These are phyloP conservation scores for Plutomurus gul DNA, from an alignment of 1,140 invertebrate species.

Conservation along the genomic window DNA sequence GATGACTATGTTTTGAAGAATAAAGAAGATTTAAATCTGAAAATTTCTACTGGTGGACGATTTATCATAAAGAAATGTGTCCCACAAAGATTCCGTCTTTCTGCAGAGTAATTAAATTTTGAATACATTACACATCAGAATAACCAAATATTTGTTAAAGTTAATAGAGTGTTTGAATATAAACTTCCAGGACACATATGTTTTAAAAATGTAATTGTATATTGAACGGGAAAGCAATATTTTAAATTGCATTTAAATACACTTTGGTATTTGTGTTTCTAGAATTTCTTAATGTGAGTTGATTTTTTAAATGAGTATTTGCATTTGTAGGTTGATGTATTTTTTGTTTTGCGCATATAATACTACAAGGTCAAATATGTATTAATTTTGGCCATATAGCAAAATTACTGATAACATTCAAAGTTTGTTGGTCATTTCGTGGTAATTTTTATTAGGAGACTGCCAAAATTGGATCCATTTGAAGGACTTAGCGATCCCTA, in stretches of 20 bases:
- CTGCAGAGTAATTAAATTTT: slow-evolving; percentile 11
- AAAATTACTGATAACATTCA: neutral
- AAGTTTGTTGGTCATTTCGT: no score
- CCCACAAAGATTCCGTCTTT: slow-evolving; percentile 8
- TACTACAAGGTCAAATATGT: neutral
- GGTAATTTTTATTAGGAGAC: slow-evolving; percentile 4
- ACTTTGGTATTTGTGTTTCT: no score
- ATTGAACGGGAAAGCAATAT: neutral
- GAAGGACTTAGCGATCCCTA: slow-evolving; percentile 26
- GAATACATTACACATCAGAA: neutral
- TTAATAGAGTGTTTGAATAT: no score
- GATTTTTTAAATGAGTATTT: no score
- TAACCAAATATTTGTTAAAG: no score
- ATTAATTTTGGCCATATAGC: neutral
- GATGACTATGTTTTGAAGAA: slow-evolving; percentile 40
- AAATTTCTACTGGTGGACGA: neutral
- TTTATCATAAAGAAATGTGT: neutral
- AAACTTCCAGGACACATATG: no score
- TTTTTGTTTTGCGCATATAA: neutral
- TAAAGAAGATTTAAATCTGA: slow-evolving; percentile 1
- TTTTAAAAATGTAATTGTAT: neutral
- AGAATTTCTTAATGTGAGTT: no score
- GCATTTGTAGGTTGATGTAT: no score
- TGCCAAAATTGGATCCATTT: slow-evolving; percentile 10
- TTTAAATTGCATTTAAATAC: no score